Evolutionary conservation across 2,888 invertebrate species (phyloP).

Genomic region (Coremacera marginata): DNA sequence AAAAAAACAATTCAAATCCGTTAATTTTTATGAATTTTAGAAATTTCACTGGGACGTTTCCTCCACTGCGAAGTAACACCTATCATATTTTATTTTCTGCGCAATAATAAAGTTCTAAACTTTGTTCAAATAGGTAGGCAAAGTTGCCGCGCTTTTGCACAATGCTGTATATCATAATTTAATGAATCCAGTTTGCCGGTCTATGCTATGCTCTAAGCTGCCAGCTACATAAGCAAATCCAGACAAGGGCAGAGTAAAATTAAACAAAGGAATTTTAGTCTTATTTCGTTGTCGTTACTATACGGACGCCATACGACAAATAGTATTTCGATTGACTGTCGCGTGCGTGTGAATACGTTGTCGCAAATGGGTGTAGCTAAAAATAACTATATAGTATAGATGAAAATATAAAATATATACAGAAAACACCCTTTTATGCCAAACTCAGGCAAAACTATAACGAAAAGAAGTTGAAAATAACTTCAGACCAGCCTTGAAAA

Average conservation of each 20-base stretch:
- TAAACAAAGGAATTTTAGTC: constrained; percentile 26
- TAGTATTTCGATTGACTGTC: neutral
- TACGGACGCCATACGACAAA: constrained; percentile 37
- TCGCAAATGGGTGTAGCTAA: constrained; percentile 17
- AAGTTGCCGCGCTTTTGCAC: too few species aligned
- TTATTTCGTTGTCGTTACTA: constrained; percentile 48
- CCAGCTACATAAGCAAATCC: constrained; percentile 7
- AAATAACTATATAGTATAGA: constrained; percentile 21
- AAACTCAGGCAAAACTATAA: neutral
- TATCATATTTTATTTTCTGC: too few species aligned
- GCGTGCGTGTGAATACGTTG: constrained; percentile 10
- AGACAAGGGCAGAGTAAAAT: constrained; percentile 8
- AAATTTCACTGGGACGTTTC: too few species aligned
- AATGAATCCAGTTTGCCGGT: constrained; percentile 21
- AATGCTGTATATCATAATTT: neutral
- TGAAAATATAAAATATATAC: neutral
- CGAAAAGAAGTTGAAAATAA: neutral
- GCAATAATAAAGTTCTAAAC: too few species aligned
- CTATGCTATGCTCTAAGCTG: neutral
- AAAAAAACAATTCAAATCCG: too few species aligned
- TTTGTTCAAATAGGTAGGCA: too few species aligned
- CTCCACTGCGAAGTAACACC: too few species aligned
- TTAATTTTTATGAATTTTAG: too few species aligned
- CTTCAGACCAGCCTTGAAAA: neutral
- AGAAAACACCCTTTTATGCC: neutral